Base-by-base conservation (phyloP, 2,888 invertebrate genomes). In the Philereme transversata region DNA sequence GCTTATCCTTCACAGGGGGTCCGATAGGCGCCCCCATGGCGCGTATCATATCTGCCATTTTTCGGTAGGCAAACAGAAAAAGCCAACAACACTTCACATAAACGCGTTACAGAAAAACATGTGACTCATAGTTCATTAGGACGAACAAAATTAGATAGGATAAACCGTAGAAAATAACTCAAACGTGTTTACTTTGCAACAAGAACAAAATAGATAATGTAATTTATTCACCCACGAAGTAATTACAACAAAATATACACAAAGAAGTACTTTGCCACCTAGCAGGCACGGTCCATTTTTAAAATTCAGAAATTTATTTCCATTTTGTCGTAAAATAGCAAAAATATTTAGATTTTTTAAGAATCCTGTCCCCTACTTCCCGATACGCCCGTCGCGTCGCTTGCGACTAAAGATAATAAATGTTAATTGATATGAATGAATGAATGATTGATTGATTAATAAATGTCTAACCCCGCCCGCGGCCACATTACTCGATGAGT, bases 11-110 rank as follows among this genome's bases (percentile, higher is more conserved):
- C 74, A 91, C 88, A 80, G 94, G 94, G 87, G 94, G 94, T 87
- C 94, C 94, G 61, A 93, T 92, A 65, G 94, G 93, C 81, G 94
- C 94, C 81, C 94, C 94, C 93, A 94, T 93, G 72, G 86, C 87
- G 76, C 95, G 95, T 84, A 95, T 95, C 84, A 95, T 89, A 92
- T 95, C 95, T 85, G 95, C 95, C 95, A 95, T 95, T 80, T 82
- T 83, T 72, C 54, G 52, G 35, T 50, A 50, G 34, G 60, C 59
- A 62, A 68, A 67, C 36, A 55, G 63, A 33, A 45, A 40, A 49
- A 43, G 53, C 11, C 43, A 22, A 59, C 57, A 57, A 41, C 40
- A 59, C 64, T 75, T 75, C 69, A 79, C 69, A 67, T 68, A 56
- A 45, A 72, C 61, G 36, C 57, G 55, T 67, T 67, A 67, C 57